These are phyloP conservation scores for Eptatretus atami DNA, from an alignment of 2,797 vertebrate genomes.

Conservation along the genomic window DNA sequence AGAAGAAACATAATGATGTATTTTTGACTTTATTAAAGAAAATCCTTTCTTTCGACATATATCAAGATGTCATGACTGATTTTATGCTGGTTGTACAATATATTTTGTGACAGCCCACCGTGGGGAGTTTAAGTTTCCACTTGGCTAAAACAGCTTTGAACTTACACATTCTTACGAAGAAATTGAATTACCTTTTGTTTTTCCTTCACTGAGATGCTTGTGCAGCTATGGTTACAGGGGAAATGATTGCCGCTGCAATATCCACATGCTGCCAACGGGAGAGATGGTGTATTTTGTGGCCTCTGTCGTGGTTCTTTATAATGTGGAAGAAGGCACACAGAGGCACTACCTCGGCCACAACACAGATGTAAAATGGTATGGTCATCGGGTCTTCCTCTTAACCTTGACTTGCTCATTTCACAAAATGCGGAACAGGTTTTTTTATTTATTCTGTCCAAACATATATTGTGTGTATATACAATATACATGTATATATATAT, in stretches of 20 bases:
- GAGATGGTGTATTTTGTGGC: slow-evolving; percentile 4
- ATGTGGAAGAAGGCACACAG: slow-evolving; percentile 3
- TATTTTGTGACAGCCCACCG: slow-evolving; percentile 15
- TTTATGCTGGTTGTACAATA: too few species aligned
- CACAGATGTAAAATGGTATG: slow-evolving; percentile 4
- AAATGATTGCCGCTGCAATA: slow-evolving; percentile 1
- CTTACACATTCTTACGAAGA: too few species aligned
- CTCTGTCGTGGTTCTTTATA: slow-evolving; percentile 3
- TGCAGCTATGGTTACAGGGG: not conserved
- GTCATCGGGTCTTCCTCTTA: too few species aligned
- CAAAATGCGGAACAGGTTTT: too few species aligned
- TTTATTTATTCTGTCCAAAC: too few species aligned
- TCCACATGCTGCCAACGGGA: slow-evolving; percentile 4
- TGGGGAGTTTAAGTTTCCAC: slow-evolving; percentile 53
- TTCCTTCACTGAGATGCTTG: not conserved
- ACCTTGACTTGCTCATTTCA: too few species aligned
- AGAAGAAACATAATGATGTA: too few species aligned
- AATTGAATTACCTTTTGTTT: not conserved
- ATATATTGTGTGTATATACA: too few species aligned
- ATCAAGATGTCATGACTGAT: too few species aligned
- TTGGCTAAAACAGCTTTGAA: slow-evolving; percentile 9
- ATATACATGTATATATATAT: too few species aligned
- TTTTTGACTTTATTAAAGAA: too few species aligned
- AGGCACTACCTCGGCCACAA: slow-evolving; percentile 5
- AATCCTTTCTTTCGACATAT: too few species aligned